Conservation (phyloP, 1,140 invertebrate species). For the Bilobella aurantiaca region DNA sequence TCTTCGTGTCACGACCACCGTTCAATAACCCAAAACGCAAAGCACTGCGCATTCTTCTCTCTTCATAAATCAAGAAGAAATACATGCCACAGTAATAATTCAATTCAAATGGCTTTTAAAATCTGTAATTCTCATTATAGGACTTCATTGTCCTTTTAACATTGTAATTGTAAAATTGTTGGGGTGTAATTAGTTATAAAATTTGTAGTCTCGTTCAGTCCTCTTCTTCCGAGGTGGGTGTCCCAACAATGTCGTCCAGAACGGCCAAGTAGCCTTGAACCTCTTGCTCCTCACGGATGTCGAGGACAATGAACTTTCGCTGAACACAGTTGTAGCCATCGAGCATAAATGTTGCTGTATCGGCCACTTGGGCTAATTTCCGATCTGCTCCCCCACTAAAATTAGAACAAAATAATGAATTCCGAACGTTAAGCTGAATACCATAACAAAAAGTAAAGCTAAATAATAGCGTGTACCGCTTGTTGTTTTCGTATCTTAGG, state of each 20-base stretch:
- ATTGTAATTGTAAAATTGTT: not conserved
- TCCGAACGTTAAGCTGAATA: not conserved
- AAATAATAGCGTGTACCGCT: not conserved
- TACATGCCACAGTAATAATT: no score
- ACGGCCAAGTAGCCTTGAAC: constrained; percentile 16
- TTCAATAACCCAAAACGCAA: no score
- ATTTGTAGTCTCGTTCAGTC: not conserved
- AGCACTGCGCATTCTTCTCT: no score
- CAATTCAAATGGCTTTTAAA: no score
- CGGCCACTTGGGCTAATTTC: constrained; percentile 14
- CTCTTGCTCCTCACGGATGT: constrained; percentile 19
- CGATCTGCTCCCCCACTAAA: constrained; percentile 6
- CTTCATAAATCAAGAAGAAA: no score
- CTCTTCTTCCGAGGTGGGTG: constrained; percentile 21
- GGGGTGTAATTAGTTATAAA: not conserved
- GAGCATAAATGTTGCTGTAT: constrained; percentile 10
- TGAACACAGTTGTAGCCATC: constrained; percentile 26
- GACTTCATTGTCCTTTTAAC: no score
- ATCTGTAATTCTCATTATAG: no score
- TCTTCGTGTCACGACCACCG: no score
- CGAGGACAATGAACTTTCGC: constrained; percentile 21
- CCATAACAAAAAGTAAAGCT: not conserved
- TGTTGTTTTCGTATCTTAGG: constrained; percentile 24
- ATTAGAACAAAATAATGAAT: constrained; percentile 1
- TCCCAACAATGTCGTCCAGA: constrained; percentile 15